Evolutionary conservation across 2,888 invertebrate genomes (phyloP), one percentile per base, ranked within the genome.

Genomic region (Oeneis ivallda): DNA sequence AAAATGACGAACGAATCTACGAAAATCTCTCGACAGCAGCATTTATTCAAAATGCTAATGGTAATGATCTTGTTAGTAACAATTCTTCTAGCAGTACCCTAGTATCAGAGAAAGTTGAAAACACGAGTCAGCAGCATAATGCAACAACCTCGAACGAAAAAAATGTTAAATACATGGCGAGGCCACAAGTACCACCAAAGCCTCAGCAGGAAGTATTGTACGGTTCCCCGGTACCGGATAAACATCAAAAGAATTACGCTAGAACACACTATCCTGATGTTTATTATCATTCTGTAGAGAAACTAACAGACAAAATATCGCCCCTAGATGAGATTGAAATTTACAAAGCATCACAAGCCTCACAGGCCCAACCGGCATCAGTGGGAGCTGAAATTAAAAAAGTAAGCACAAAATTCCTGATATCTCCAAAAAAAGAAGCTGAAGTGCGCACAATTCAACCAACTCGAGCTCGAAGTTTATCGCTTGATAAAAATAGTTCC

Each of bases 361-460:
- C 75, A 11, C 81, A 80, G 71, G 73, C 74, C 0, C 72, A 83
- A 63, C 90, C 89, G 7, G 81, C 85, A 13, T 86, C 92, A 7
- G 92, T 92, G 10, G 88, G 92, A 13, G 92, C 92, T 17, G 89
- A 92, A 80, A 91, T 92, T 70, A 92, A 91, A 76, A 84, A 81
- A 79, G 89, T 90, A 2, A 89, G 89, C 68, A 91, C 91, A 15
- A 87, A 81, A 72, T 89, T 90, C 73, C 72, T 89, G 6, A 89
- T 92, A 71, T 91, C 91, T 3, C 92, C 92, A 6, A 92, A 90
- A 76, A 92, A 90, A 75, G 90, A 92, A 82, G 88, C 92, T 0
- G 88, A 87, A 72, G 91, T 92, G 8, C 76, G 90, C 57, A 89
- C 84, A 26, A 86, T 89, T 57, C 87, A 91, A 73, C 90, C 92